A percentile compares a stretch with the other conserved stretches of the same genome.
phyloP scores from a whole-genome alignment of 2,113 vertebrate genomes.

The Butorides virescens region DNA sequence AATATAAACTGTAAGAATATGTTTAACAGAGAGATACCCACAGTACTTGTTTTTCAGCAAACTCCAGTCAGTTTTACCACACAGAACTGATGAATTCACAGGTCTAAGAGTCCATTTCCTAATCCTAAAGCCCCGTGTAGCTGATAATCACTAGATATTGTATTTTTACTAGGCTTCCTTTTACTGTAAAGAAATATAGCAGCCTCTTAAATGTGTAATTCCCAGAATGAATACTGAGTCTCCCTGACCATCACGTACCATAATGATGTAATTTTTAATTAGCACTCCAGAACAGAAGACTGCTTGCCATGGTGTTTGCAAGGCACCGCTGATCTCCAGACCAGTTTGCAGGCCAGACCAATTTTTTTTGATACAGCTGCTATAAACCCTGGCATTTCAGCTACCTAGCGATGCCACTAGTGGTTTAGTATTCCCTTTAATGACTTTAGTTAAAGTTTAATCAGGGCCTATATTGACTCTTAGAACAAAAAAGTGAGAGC shows the following conservation, averaged over 20 bases:
- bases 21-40: not conserved
- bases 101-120: fast-evolving
- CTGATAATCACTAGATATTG: not conserved
- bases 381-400: not conserved
- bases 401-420: not conserved
- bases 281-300: not conserved
- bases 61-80: not conserved
- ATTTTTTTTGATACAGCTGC: not conserved
- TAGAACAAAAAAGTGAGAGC: not conserved
- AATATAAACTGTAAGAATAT: not conserved
- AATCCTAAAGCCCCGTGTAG: not conserved
- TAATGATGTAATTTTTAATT: fast-evolving
- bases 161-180: not conserved
- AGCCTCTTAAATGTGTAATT: not conserved
- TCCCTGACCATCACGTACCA: not conserved
- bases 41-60: not conserved
- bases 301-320: not conserved
- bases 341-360: not conserved
- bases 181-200: not conserved
- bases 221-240: not conserved
- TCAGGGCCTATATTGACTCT: not conserved
- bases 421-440: not conserved
- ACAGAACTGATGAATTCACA: not conserved
- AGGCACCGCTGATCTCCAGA: not conserved
- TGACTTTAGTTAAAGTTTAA: not conserved